Evolutionary conservation across 2,113 vertebrate genomes (phyloP).

Genomic region (Ibidorhyncha struthersii): DNA sequence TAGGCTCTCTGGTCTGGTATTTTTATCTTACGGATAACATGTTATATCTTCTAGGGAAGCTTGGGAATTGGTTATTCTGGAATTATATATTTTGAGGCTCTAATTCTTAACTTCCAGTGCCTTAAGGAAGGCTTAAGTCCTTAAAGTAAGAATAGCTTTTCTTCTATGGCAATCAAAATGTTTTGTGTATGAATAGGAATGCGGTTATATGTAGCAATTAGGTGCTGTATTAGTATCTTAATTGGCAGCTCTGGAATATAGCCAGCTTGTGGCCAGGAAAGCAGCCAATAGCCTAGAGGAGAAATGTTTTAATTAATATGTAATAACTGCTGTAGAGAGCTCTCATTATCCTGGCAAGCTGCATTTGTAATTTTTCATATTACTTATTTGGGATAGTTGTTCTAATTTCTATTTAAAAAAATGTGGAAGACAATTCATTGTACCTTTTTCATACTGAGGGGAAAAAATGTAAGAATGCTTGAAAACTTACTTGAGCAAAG

Average conservation of each 20-base stretch:
- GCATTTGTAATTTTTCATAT: background rate
- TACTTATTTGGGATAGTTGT: background rate
- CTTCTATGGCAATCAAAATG: background rate
- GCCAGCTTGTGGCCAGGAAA: slow-evolving; percentile 47
- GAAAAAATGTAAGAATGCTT: background rate
- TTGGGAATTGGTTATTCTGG: background rate
- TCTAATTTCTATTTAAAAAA: background rate
- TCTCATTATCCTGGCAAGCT: background rate
- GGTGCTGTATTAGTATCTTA: background rate
- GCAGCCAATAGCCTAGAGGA: slow-evolving; percentile 30
- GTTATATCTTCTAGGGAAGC: background rate
- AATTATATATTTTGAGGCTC: background rate
- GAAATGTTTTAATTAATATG: slow-evolving; percentile 24
- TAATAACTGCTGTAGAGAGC: background rate
- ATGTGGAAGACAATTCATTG: background rate
- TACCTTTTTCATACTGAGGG: background rate
- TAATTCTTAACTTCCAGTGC: background rate
- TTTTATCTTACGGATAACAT: background rate
- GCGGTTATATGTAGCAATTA: slow-evolving; percentile 36
- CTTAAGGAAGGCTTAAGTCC: background rate
- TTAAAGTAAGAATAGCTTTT: background rate
- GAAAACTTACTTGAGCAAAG: background rate
- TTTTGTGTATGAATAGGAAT: slow-evolving; percentile 19
- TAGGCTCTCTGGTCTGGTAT: background rate
- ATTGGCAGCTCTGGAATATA: slow-evolving; percentile 5